Evolutionary conservation across 1,140 invertebrate species (phyloP).

Genomic region (Macrosteles quadrilineatus): DNA sequence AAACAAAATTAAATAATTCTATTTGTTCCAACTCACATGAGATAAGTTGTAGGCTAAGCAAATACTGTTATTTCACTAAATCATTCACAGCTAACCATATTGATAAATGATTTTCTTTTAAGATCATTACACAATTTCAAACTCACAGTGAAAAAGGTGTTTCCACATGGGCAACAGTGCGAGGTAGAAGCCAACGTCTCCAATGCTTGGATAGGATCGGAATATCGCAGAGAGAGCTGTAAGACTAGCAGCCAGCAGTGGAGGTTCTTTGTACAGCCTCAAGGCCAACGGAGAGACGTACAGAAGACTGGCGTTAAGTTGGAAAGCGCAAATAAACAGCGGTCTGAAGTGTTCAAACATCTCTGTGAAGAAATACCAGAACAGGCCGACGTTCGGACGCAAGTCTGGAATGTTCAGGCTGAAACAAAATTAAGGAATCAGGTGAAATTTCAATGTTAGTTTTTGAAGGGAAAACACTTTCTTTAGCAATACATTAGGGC

Average conservation of each 20-base stretch:
- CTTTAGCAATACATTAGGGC: too few relatives aligned
- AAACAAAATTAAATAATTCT: too few relatives aligned
- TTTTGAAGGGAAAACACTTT: too few relatives aligned
- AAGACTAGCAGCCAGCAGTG: conserved; percentile 82
- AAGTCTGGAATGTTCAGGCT: conserved; percentile 87
- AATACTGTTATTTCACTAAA: too few relatives aligned
- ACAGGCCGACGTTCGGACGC: conserved; percentile 95
- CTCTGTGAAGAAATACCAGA: conserved; percentile 99
- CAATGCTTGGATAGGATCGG: conserved; percentile 94
- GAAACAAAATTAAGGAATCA: conserved; percentile 31
- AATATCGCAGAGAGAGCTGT: conserved; percentile 88
- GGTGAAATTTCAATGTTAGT: too few relatives aligned
- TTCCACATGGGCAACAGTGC: conserved; percentile 89
- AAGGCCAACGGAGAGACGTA: conserved; percentile 89
- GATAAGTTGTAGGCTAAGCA: too few relatives aligned
- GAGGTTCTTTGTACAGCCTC: conserved; percentile 82
- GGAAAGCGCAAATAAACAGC: conserved; percentile 95
- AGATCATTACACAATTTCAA: too few relatives aligned
- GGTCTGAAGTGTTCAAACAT: conserved; percentile 99
- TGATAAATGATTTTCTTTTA: too few relatives aligned
- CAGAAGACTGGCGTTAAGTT: conserved; percentile 90
- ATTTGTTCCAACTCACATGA: too few relatives aligned
- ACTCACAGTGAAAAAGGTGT: conserved; percentile 86
- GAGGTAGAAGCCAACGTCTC: conserved; percentile 92
- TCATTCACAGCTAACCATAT: too few relatives aligned